A percentile compares a stretch with the other conserved stretches of the same genome.
phyloP scores from a whole-genome alignment of 2,888 invertebrate genomes.

The Caprella mutica region DNA sequence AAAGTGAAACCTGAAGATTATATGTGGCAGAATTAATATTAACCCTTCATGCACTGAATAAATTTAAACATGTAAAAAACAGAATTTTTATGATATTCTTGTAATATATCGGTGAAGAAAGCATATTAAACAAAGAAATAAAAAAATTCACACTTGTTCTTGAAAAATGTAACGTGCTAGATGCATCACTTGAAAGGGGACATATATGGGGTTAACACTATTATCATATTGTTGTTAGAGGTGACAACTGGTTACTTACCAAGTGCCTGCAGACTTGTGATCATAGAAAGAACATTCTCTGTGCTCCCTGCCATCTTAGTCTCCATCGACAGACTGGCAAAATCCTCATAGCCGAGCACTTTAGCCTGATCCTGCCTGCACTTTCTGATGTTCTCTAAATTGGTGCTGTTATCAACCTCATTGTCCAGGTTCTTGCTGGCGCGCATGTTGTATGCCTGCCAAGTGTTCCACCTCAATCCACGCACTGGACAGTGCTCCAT shows the following conservation, averaged over 20 bases:
- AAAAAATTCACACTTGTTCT: too few species aligned
- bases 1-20: background rate
- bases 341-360: slow-evolving; percentile 64
- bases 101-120: too few species aligned
- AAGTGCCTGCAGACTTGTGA: slow-evolving; percentile 57
- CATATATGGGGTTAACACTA: too few species aligned
- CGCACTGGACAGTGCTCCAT: slow-evolving; percentile 75
- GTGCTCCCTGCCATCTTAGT: slow-evolving; percentile 81
- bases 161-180: too few species aligned
- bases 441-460: slow-evolving; percentile 63
- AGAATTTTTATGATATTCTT: too few species aligned
- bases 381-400: slow-evolving; percentile 64
- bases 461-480: slow-evolving; percentile 65
- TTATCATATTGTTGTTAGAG: too few species aligned
- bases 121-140: too few species aligned
- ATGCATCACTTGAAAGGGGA: too few species aligned
- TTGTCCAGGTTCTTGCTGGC: slow-evolving; percentile 55
- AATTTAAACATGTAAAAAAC: too few species aligned
- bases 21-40: slow-evolving; percentile 4
- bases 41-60: too few species aligned
- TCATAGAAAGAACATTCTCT: slow-evolving; percentile 57
- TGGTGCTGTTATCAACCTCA: slow-evolving; percentile 51
- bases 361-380: slow-evolving; percentile 57
- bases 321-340: slow-evolving; percentile 77
- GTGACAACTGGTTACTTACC: too few species aligned